Evolutionary conservation across 2,113 vertebrate genomes (phyloP), one percentile per base, ranked within the genome.

Genomic region (Tupaia chinensis): DNA sequence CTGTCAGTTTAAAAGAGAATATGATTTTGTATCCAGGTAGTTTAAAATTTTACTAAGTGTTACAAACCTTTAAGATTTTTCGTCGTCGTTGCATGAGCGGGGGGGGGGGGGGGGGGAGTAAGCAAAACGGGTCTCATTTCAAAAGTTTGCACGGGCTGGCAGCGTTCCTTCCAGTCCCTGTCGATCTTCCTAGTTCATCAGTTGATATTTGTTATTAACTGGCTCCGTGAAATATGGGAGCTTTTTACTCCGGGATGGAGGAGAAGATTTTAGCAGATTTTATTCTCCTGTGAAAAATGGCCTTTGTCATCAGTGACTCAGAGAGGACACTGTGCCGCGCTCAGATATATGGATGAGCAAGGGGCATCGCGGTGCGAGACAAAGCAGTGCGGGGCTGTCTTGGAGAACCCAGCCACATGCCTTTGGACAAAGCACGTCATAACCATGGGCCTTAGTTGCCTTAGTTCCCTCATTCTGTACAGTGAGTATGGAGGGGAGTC

Each of bases 1-100:
- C 96, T 97, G 96, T 96, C 19, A 83, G 76, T 96, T 98, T 76
- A n/a, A 95, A 97, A 96, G 83, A 96, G 84, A 97, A 96, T 79
- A 82, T 25, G 19, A 93, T 81, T 93, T 97, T 86, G 88, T 89
- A 27, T 76, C 60, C 83, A 97, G 91, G 79, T 96, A 74, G 87
- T 81, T 89, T 60, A 96, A 94, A 94, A 54, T 94, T 85, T 87
- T 74, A 70, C 27, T 94, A 73, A 96, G 92, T 91, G 93, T 93
- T 77, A 73, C 44, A 77, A 89, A 88, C 65, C 83, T 97, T 25
- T 44, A 70, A 54, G 61, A 89, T 29, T 66, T 93, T 95, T 81
- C 44, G 44, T 92, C 70, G 70, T 89, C 77, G 23, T 53, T 80
- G 61, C 8, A 27, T 56, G 25, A 90, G 12, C n/a, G 68, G 29